Evolutionary conservation across 2,113 vertebrate genomes (phyloP), one percentile per base, ranked within the genome.

Genomic region (Syngnathus scovelli): DNA sequence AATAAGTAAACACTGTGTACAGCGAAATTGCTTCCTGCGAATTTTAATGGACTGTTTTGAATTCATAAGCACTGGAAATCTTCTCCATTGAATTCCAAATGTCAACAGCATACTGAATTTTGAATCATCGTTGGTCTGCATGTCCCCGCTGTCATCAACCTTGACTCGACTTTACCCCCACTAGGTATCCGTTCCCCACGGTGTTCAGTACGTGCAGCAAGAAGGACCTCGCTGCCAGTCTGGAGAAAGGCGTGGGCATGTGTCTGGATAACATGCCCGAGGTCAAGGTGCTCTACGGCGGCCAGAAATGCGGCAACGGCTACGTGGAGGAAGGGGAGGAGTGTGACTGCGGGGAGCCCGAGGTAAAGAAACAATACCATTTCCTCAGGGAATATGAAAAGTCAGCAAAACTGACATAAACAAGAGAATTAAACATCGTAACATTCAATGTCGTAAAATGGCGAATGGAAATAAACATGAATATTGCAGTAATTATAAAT

Each of bases 181-280:
- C 3, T 38, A 99, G 96, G 85, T 96, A 93, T 79, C 96, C 96
- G 0, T 97, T 99, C 84, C 96, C 96, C 21, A 93, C 93, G 52
- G 93, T 94, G 66, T 99, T 99, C 89, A 99, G 97, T 65, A 96
- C 94, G 62, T 99, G 97, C 87, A 99, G 97, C 72, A 92, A 93
- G 68, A 95, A 95, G 86, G 97, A 99, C 80, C 88, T 99, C 65
- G 93, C 95, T 41, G 92, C 90, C 85, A 98, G 97, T 87, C 90
- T 99, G 90, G 93, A 98, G 89, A 98, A 98, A 72, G 97, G 97
- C 0, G 92, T 98, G 80, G 97, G 97, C 6, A 95, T 98, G 95
- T 99, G 97, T 74, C 93, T 99, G 39, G 96, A 97, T 62, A 99
- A 99, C 91, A 93, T 98, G 88, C 97, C 96, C 0, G 95, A 98